A percentile compares a stretch with the other conserved stretches of the same genome.
Evolutionary conservation across 2,113 vertebrate species (phyloP).

Genomic region (Heterotilapia buettikoferi): DNA sequence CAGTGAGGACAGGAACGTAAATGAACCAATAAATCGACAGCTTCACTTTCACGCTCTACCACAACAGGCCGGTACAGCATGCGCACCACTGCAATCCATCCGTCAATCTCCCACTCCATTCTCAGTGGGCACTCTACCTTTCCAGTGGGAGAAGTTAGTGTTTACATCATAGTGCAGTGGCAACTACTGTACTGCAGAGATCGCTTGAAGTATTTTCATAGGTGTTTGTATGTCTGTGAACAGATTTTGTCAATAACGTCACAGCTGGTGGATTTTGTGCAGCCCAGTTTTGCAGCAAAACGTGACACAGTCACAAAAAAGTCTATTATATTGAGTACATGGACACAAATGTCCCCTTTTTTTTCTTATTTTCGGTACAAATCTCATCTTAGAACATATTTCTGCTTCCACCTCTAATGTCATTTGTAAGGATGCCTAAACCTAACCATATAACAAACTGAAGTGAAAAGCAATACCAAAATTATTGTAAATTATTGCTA

Average conservation of each 20-base stretch:
- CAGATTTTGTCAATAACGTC: neutral
- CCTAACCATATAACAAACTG: neutral
- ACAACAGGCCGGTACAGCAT: neutral
- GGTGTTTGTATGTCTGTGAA: accelerated
- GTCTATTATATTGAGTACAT: neutral
- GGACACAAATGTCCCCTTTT: neutral
- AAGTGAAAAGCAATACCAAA: neutral
- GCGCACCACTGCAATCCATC: neutral
- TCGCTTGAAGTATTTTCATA: neutral
- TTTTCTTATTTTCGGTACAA: neutral
- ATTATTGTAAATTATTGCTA: neutral
- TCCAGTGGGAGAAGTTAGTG: neutral
- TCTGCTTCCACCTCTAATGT: neutral
- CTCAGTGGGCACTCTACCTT: neutral
- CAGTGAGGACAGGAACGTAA: too few relatives aligned
- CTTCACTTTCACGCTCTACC: neutral
- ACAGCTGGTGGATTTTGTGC: neutral
- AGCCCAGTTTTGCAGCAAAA: neutral
- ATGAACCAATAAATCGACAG: neutral
- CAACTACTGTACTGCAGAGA: neutral
- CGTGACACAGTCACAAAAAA: neutral
- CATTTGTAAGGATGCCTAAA: neutral
- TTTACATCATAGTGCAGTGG: neutral
- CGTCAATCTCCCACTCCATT: neutral
- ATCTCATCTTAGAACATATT: neutral